Percentiles rank a stretch among this genome's conserved stretches.
Conservation (phyloP, 2,113 vertebrate species). For the Lonchura striata region DNA sequence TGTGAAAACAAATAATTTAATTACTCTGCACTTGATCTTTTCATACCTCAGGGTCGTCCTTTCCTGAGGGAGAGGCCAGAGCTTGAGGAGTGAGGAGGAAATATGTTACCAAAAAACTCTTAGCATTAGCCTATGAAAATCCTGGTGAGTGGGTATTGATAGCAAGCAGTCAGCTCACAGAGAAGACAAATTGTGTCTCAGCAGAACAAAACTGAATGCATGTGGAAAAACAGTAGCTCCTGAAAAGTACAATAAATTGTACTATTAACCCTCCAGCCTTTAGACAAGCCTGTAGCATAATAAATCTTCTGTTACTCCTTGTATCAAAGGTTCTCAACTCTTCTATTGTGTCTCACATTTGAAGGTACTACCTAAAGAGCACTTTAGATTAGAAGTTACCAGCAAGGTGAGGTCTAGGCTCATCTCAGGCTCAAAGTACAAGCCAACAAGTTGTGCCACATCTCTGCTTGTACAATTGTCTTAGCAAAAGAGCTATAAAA, state of each 20-base stretch:
- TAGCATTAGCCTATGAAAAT: neutral
- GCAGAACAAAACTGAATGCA: neutral
- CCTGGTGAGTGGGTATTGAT: neutral
- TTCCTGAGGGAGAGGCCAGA: neutral
- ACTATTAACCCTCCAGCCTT: neutral
- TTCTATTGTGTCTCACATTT: neutral
- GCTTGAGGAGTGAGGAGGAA: neutral
- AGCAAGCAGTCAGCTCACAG: neutral
- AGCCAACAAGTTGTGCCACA: neutral
- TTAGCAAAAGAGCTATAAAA: neutral
- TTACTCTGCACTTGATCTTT: neutral
- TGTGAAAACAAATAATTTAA: neutral
- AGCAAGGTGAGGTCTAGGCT: neutral
- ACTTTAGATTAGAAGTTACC: neutral
- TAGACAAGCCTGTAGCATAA: neutral
- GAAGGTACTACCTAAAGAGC: neutral
- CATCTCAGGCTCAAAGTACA: neutral
- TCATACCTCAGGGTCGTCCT: neutral
- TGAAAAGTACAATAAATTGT: constrained; percentile 15
- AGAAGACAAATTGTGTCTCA: neutral
- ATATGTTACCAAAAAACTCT: neutral
- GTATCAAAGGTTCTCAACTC: neutral
- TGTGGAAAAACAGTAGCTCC: neutral
- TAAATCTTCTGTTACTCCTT: neutral
- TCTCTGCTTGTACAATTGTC: neutral